Base-by-base conservation (phyloP, 1,140 invertebrate species). In the Lethrus apterus region DNA sequence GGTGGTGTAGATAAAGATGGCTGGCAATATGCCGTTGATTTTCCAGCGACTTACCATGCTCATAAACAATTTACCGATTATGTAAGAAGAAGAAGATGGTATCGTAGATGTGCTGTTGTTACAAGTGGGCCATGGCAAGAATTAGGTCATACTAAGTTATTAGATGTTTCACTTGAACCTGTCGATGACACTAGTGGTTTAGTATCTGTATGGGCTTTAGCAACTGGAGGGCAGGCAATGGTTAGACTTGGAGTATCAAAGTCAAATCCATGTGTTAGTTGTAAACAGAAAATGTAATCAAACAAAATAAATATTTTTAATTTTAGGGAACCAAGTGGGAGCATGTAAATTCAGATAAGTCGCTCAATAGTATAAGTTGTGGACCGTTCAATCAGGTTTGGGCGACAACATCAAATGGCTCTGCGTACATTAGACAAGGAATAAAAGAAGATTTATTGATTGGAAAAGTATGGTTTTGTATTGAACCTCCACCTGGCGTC, bases 11-110 rank as follows among this genome's bases (percentile, higher is more conserved):
- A 94, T 68, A 75, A 77, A 44, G 87, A 93, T 54, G 91, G 91
- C 2, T 95, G 92, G 92, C 91, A 94, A 64, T 94, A 94, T 70
- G 89, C 90, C 2, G 83, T 86, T 2, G 90, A 94, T 68, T 94
- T 93, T 66, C 88, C 89, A 4, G 78, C 83, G 0, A 77, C 78
- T 15, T 94, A 89, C 67, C 90, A 93, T 65, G 78, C 78, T 0
- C 79, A 83, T 54, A 92, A 91, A 65, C 75, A 84, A 43, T 83
- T 93, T 48, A 91, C 86, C 1, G 91, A 94, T 70, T 89, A 88
- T 60, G 89, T 93, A 0, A 72, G 92, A 44, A 74, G 90, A 18
- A 71, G 90, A 31, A 42, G 62, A 33, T 94, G 91, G 90, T 81
- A 83, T 54, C 78, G 90, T 56, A 81, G 82, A 56, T 89, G 87